Conservation (phyloP, 2,113 vertebrate genomes). For the Mobula birostris region DNA sequence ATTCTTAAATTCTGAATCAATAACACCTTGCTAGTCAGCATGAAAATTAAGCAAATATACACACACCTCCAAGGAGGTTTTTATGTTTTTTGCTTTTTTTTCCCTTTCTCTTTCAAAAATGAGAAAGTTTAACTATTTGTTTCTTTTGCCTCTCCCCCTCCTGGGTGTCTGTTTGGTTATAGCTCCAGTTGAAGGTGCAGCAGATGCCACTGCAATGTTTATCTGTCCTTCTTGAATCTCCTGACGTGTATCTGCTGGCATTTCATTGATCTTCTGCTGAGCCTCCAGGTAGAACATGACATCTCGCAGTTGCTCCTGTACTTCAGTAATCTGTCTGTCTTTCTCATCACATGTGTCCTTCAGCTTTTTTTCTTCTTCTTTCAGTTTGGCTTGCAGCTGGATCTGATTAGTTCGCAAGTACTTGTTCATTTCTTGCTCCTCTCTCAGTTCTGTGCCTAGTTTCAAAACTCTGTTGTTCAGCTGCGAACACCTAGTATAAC, state of each 20-base stretch:
- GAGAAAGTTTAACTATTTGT: slow-evolving; percentile 66
- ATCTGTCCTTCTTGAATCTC: slow-evolving; percentile 97
- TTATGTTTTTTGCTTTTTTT: neutral
- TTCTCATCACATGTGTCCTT: slow-evolving; percentile 73
- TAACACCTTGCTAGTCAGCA: neutral
- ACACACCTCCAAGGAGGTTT: slow-evolving; percentile 35
- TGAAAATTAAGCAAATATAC: slow-evolving; percentile 35
- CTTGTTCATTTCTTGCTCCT: slow-evolving; percentile 95
- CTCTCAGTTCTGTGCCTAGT: slow-evolving; percentile 80
- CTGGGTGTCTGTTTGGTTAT: slow-evolving; percentile 63
- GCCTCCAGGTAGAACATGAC: slow-evolving; percentile 96
- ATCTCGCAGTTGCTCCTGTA: slow-evolving; percentile 90
- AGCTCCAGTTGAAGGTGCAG: slow-evolving; percentile 50
- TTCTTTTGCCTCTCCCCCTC: slow-evolving; percentile 80
- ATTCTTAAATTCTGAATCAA: slow-evolving; percentile 27
- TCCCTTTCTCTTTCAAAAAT: slow-evolving; percentile 24
- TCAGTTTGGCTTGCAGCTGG: slow-evolving; percentile 76
- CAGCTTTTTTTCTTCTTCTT: slow-evolving; percentile 72
- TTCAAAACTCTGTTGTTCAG: slow-evolving; percentile 70
- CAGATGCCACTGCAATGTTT: slow-evolving; percentile 70
- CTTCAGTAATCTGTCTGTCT: slow-evolving; percentile 73
- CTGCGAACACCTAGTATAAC: slow-evolving; percentile 69
- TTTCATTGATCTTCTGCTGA: slow-evolving; percentile 84
- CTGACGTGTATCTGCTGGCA: slow-evolving; percentile 75
- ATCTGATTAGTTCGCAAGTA: slow-evolving; percentile 83